These are phyloP conservation scores for Capromys pilorides DNA, from an alignment of 2,797 vertebrate genomes.

Conservation along the genomic window DNA sequence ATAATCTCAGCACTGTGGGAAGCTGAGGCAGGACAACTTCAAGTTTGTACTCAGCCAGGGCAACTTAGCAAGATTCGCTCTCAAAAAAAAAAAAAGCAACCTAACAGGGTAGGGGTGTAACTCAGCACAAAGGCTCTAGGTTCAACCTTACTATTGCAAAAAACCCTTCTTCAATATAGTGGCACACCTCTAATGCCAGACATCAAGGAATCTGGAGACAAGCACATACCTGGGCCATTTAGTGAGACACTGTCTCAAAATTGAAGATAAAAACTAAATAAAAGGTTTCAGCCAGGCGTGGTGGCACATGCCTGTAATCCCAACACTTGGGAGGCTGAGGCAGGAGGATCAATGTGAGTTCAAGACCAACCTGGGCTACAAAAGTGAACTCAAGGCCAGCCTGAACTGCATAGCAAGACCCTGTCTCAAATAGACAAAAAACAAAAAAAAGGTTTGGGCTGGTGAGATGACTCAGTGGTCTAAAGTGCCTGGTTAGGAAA, in stretches of 20 bases:
- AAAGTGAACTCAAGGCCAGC: too few relatives aligned
- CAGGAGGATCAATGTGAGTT: too few relatives aligned
- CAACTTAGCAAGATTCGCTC: background rate
- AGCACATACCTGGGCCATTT: background rate
- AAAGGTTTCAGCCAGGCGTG: too few relatives aligned
- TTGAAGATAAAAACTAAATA: background rate
- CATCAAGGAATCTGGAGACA: background rate
- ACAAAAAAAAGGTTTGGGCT: background rate
- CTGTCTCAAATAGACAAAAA: background rate
- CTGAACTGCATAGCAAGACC: background rate
- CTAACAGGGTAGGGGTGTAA: background rate
- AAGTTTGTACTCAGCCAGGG: background rate
- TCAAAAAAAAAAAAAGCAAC: background rate
- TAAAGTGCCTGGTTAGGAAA: too few relatives aligned
- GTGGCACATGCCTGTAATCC: too few relatives aligned
- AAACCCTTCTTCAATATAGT: background rate
- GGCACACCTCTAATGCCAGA: background rate
- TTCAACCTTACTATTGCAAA: background rate
- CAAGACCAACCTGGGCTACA: too few relatives aligned
- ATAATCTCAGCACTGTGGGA: background rate
- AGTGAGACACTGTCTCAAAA: background rate
- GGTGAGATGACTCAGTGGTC: too few relatives aligned
- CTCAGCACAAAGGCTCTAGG: background rate
- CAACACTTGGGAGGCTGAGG: too few relatives aligned
- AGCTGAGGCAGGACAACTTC: background rate